phyloP scores from a whole-genome alignment of 2,113 vertebrate species.

The Alethe castanea region DNA sequence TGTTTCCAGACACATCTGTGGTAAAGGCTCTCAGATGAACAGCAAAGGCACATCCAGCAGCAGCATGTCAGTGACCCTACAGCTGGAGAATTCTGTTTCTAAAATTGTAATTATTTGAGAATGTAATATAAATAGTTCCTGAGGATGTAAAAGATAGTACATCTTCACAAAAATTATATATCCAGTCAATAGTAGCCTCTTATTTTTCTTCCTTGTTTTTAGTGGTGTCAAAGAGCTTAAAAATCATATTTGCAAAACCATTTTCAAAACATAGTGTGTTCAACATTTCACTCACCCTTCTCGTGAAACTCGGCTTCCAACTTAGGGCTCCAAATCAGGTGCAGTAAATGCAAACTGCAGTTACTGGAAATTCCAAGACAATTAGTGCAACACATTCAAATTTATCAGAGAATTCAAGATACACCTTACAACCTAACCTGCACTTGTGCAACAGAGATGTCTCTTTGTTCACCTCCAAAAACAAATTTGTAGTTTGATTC shows the following conservation, averaged over 20 bases:
- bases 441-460: neutral
- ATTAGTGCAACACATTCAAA: neutral
- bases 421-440: neutral
- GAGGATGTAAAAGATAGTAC: neutral
- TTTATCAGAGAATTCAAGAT: neutral
- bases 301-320: rapidly evolving
- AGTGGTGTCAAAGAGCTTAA: neutral
- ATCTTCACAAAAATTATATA: neutral
- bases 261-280: neutral
- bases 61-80: neutral
- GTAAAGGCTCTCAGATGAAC: neutral
- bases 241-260: neutral
- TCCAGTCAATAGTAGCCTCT: neutral
- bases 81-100: neutral
- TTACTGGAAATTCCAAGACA: neutral
- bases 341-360: neutral
- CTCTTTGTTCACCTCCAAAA: neutral
- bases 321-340: neutral
- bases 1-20: neutral
- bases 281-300: neutral
- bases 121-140: neutral
- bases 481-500: neutral
- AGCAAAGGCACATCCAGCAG: neutral
- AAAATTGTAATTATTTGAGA: neutral
- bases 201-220: neutral